phyloP scores from a whole-genome alignment of 2,888 invertebrate species.

The Drosophila parthenogenetica region DNA sequence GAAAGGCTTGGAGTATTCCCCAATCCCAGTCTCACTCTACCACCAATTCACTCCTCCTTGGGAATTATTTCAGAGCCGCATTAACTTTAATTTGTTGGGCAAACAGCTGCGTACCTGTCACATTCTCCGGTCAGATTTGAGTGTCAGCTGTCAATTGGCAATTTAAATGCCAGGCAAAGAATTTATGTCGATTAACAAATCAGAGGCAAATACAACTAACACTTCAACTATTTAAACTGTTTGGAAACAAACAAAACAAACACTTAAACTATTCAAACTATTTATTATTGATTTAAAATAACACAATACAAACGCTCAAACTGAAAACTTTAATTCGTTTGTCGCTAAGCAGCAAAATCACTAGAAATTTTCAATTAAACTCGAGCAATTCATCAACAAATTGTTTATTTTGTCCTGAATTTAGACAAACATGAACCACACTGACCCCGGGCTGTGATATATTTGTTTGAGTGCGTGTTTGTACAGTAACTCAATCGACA shows the following conservation, averaged over 20 bases:
- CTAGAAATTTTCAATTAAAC: conserved; percentile 66
- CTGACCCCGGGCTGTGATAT: conserved; percentile 40
- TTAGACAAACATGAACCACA: conserved; percentile 53
- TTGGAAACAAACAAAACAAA: neutral
- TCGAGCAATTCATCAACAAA: conserved; percentile 55
- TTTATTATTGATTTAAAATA: neutral
- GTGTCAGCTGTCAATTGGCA: conserved; percentile 50
- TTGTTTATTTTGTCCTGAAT: conserved; percentile 48
- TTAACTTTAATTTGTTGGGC: conserved; percentile 77
- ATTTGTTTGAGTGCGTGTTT: conserved; percentile 15
- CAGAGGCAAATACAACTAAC: conserved; percentile 2
- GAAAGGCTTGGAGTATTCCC: conserved; percentile 61
- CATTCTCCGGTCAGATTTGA: conserved; percentile 17
- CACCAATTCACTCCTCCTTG: neutral
- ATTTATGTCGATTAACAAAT: conserved; percentile 48
- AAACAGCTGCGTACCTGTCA: conserved; percentile 67
- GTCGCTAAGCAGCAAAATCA: conserved; percentile 48
- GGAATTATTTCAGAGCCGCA: conserved; percentile 70
- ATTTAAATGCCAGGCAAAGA: conserved; percentile 51
- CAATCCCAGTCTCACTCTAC: neutral
- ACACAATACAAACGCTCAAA: neutral
- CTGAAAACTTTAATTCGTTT: neutral
- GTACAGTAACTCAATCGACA: conserved; percentile 22
- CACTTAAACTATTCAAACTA: conserved; percentile 5
- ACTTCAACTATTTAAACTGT: neutral